Evolutionary conservation across 2,113 vertebrate genomes (phyloP), one percentile per base, ranked within the genome.

Genomic region (Zeus faber): DNA sequence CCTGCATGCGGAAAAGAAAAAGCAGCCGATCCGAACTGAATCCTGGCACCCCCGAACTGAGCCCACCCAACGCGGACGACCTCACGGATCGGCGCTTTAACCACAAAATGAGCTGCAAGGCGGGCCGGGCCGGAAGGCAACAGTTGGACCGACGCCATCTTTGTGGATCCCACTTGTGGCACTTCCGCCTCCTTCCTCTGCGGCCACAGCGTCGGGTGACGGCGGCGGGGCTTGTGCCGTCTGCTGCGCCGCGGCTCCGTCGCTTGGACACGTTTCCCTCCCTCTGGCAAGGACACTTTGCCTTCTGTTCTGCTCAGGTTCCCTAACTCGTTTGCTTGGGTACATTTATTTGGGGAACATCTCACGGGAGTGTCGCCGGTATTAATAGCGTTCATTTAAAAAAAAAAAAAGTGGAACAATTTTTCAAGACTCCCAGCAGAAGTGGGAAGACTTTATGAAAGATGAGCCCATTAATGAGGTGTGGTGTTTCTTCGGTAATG

Each of bases 281-380:
- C 63, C 58, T 65, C 54, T 81, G 72, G 68, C 68, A 67, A 58
- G 37, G 27, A 49, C 27, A 40, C 47, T 55, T 35, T 53, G 51
- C 70, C 70, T 76, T 81, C 84, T 83, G 80, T 64, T 79, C 57
- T 11, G 11, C 25, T n/a, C 62, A 76, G 62, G 67, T 73, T 51
- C 46, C 10, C 33, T 58, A 20, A 57, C 61, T 54, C 18, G n/a
- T 54, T 44, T 55, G 46, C 23, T 23, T 0, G 2, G 9, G 37
- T 47, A 9, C 51, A 53, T 6, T 18, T 49, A 56, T 62, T 55
- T 39, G 23, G 39, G 11, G 17, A n/a, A 23, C 14, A 6, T 29
- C 27, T 41, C 11, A 6, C 16, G 21, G n/a, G 18, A 49, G 6
- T 22, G 18, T 44, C 51, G 44, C 43, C 14, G 20, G 51, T 69